Evolutionary conservation across 2,797 vertebrate genomes (phyloP), one percentile per base, ranked within the genome.

Genomic region (Syngnathus rostellatus): DNA sequence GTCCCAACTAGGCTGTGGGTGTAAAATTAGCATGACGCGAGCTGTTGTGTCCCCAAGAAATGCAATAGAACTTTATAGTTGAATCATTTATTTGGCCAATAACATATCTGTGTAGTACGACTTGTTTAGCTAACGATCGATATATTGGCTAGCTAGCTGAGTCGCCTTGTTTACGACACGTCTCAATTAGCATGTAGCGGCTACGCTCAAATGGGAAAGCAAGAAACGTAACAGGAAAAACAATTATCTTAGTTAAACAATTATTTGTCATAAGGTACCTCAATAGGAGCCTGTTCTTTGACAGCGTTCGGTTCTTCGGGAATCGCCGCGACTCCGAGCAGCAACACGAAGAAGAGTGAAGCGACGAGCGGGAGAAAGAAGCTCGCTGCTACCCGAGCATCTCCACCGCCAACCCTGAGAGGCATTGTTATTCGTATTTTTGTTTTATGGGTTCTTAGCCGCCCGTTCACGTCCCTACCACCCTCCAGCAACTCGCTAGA

Each of bases 261-360:
- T 2, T 8, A 16, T 5, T 23, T 31, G 21, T 43, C 12, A 16
- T 4, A 54, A 57, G 14, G 6, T 64, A 92, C 91, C 89, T 92
- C 88, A 45, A 72, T 80, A 0, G 63, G 76, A 1, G 78, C 74
- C 38, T 84, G 83, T 38, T 88, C 87, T 16, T 80, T 83, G 2
- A 60, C 70, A 0, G 82, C 3, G 65, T 87, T 88, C 12, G 79
- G 77, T 9, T 92, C 90, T 38, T 91, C 91, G 19, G 87, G 88
- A 63, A 81, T 74, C 0, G 85, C 89, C 7, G 67, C 54, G 65
- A 88, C 88, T 75, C 72, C 81, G 63, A 75, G 64, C 39, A 82
- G 81, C 74, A 83, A 77, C 74, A 89, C 70, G 68, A 83, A 73
- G 68, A 86, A 81, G 62, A 58, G 16, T 16, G 73, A 77, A 40